Base-by-base conservation (phyloP, 2,888 invertebrate genomes). In the Sphaerophoria taeniata region DNA sequence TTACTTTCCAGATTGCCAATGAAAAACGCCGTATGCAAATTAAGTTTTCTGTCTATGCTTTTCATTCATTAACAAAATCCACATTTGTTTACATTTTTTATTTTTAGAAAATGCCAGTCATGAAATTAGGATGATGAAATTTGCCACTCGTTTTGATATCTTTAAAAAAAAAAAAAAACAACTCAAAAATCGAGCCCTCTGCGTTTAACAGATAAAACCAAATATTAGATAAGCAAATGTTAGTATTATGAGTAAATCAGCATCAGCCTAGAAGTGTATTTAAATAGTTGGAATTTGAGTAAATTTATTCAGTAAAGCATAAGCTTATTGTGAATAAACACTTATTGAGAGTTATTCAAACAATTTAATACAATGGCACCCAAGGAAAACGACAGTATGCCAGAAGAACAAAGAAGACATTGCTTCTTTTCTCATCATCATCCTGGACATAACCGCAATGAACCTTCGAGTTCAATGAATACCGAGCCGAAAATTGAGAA, bases 281-380 rank as follows among this genome's bases (percentile, higher is more conserved):
- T 65, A 65, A 51, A 49, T 49, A 65, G 16, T 4, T 0, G 36
- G 14, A 65, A 4, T 43, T 51, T 6, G 16, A n/a, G 16, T 11
- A 12, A 11, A 16, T 65, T 65, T 24, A 51, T 31, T 65, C 49
- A 65, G 65, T 65, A 1, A 65, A 65, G 16, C 24, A 65, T 49
- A 65, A 63, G 47, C 63, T 65, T 36, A 4, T 0, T 12, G 5
- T 7, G 45, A 47, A 16, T 65, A 14, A 49, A 33, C 31, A 47
- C 11, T 12, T 43, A 9, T 43, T 6, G 9, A 43, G 43, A 49
- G 36, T 2, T 14, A 5, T 49, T 43, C 9, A 45, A 24, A 4
- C 39, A 43, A 31, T n/a, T 33, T 9, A 0, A 33, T 3, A 45
- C 3, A 61, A 61, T 61, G 61, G 45, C 45, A 31, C 61, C 61